A percentile compares a stretch with the other conserved stretches of the same genome.
These are phyloP conservation scores for Callimorpha dominula DNA, from an alignment of 2,888 invertebrate species.

Conservation along the genomic window DNA sequence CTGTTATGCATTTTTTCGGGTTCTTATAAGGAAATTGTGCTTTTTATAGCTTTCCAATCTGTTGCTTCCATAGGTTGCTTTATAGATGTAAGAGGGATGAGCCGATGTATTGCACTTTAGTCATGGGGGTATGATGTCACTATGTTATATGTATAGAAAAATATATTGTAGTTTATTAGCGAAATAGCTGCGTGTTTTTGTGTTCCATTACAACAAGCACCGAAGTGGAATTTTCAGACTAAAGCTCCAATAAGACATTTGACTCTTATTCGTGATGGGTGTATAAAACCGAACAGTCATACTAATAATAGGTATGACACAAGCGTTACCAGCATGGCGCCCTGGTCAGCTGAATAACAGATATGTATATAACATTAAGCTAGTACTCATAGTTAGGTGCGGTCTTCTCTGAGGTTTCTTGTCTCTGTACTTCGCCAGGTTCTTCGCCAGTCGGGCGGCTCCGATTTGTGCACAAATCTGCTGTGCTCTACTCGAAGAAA, in stretches of 20 bases:
- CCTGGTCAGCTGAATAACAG: no score
- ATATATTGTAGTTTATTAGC: neutral
- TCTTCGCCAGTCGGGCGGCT: no score
- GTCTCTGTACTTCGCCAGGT: neutral
- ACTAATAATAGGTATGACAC: no score
- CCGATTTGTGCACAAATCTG: no score
- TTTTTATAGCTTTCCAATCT: neutral
- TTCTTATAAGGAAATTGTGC: constrained; percentile 20
- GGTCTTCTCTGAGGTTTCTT: neutral
- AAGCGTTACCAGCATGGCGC: no score
- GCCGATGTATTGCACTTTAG: no score
- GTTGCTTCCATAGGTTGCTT: neutral
- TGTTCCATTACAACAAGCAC: neutral
- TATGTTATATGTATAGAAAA: neutral
- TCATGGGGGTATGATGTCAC: no score
- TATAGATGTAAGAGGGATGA: neutral
- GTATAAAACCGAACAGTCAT: neutral
- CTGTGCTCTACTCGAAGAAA: no score
- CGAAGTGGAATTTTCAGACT: no score
- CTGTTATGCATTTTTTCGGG: neutral
- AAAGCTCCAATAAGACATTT: neutral
- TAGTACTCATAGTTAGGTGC: neutral
- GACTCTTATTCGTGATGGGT: neutral
- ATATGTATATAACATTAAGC: no score
- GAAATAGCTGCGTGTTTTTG: neutral